A percentile compares a stretch with the other conserved stretches of the same genome.
phyloP scores from a whole-genome alignment of 2,113 vertebrate genomes.

The Oceanites oceanicus region DNA sequence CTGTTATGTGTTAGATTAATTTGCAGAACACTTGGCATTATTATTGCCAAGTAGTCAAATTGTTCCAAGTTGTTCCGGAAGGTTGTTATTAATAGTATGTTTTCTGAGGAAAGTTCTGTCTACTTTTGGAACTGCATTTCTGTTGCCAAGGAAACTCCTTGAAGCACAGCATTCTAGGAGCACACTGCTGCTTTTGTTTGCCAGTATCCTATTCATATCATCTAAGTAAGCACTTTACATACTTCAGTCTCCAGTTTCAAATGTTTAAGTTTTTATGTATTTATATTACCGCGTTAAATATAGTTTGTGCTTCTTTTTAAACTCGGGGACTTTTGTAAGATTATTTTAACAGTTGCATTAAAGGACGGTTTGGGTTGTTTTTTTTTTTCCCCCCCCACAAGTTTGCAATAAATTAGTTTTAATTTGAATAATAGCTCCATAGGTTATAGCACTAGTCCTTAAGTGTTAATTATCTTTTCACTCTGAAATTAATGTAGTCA shows the following conservation, averaged over 20 bases:
- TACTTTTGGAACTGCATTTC: slow-evolving; percentile 87
- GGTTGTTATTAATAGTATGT: slow-evolving; percentile 89
- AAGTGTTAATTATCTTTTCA: slow-evolving; percentile 82
- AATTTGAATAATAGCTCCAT: slow-evolving; percentile 78
- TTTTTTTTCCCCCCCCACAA: neutral
- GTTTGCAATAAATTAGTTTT: slow-evolving; percentile 75
- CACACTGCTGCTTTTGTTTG: slow-evolving; percentile 86
- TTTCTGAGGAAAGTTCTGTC: slow-evolving; percentile 87
- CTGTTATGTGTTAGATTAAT: slow-evolving; percentile 81
- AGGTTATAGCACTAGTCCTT: slow-evolving; percentile 74
- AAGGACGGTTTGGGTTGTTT: neutral
- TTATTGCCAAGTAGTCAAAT: slow-evolving; percentile 87
- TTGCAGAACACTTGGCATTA: slow-evolving; percentile 86
- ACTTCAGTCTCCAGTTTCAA: slow-evolving; percentile 72
- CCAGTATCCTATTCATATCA: slow-evolving; percentile 80
- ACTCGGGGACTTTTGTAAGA: neutral
- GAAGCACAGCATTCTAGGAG: slow-evolving; percentile 83
- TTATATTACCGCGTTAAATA: slow-evolving; percentile 59
- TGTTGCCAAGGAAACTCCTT: slow-evolving; percentile 85
- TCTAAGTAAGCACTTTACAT: slow-evolving; percentile 78
- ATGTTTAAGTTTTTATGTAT: slow-evolving; percentile 65
- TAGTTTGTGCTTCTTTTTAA: slow-evolving; percentile 28
- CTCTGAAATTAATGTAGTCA: slow-evolving; percentile 79
- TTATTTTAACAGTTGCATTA: slow-evolving; percentile 60
- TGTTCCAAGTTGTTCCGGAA: slow-evolving; percentile 89